Evolutionary conservation across 2,888 invertebrate genomes (phyloP).

Genomic region (Pardosa pseudoannulata): DNA sequence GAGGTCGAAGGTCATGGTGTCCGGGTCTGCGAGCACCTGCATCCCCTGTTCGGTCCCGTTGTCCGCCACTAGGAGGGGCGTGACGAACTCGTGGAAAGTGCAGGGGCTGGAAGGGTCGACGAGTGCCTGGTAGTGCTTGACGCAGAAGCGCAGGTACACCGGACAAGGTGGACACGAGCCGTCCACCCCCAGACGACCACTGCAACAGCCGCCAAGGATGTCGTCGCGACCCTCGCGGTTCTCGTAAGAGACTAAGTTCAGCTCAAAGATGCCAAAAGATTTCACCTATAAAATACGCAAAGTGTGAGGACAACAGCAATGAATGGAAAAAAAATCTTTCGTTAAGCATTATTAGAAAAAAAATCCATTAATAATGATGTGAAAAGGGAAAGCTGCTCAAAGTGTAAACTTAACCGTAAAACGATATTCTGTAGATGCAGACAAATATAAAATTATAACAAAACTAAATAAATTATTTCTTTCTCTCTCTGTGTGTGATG

Average conservation of each 20-base stretch:
- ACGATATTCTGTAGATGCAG: too few species aligned
- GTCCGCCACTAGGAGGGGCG: conserved; percentile 19
- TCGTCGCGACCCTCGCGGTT: conserved; percentile 57
- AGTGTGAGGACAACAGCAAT: too few species aligned
- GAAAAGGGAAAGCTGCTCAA: too few species aligned
- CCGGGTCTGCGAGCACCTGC: background rate
- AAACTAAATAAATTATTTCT: too few species aligned
- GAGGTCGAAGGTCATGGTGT: conserved; percentile 88
- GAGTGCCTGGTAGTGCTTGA: conserved; percentile 95
- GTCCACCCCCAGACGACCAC: conserved; percentile 35
- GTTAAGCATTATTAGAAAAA: too few species aligned
- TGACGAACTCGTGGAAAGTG: conserved; percentile 89
- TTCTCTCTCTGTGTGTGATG: too few species aligned
- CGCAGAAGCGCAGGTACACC: conserved; percentile 82
- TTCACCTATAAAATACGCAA: conserved; percentile 40
- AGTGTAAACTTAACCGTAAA: too few species aligned
- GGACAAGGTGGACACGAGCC: conserved; percentile 43
- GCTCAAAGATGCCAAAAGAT: conserved; percentile 52
- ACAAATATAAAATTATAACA: too few species aligned
- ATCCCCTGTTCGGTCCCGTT: background rate
- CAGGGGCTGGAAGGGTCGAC: conserved; percentile 94
- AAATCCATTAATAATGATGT: too few species aligned
- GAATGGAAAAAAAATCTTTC: too few species aligned
- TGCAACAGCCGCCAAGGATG: conserved; percentile 67
- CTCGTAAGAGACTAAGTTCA: conserved; percentile 48